These are phyloP conservation scores for Macrophya annulata DNA, from an alignment of 2,888 invertebrate genomes.

Conservation along the genomic window DNA sequence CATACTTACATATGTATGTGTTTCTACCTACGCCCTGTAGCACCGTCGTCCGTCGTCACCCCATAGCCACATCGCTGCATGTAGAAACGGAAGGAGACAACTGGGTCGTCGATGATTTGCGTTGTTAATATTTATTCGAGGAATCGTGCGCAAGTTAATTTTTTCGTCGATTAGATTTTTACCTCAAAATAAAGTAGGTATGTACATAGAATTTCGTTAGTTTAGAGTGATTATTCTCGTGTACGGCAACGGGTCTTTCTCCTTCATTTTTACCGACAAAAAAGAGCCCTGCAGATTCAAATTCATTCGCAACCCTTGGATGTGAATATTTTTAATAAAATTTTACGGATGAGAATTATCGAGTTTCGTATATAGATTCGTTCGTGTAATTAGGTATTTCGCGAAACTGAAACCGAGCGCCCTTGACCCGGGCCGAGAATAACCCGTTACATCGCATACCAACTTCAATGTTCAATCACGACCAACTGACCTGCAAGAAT, in stretches of 20 bases:
- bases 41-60: not conserved
- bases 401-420: conserved; percentile 51
- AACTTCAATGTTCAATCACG: conserved; percentile 34
- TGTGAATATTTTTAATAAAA: not conserved
- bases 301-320: not conserved
- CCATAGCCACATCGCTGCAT: not conserved
- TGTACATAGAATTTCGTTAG: not conserved
- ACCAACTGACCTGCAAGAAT: conserved; percentile 49
- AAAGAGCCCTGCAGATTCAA: not conserved
- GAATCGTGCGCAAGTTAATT: not conserved
- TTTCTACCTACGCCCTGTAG: conserved; percentile 17
- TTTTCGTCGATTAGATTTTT: conserved; percentile 10
- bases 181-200: not conserved
- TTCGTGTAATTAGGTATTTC: conserved; percentile 5
- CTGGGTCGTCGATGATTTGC: conserved; percentile 38
- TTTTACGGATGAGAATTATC: not conserved
- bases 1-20: not conserved
- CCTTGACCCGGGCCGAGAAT: conserved; percentile 41
- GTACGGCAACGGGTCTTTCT: no score
- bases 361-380: conserved; percentile 1
- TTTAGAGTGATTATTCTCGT: not conserved
- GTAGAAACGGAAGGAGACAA: not conserved
- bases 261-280: not conserved
- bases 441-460: conserved; percentile 43
- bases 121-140: not conserved